Base-by-base conservation (phyloP, 2,888 invertebrate genomes). In the Harpagoxenus sublaevis region DNA sequence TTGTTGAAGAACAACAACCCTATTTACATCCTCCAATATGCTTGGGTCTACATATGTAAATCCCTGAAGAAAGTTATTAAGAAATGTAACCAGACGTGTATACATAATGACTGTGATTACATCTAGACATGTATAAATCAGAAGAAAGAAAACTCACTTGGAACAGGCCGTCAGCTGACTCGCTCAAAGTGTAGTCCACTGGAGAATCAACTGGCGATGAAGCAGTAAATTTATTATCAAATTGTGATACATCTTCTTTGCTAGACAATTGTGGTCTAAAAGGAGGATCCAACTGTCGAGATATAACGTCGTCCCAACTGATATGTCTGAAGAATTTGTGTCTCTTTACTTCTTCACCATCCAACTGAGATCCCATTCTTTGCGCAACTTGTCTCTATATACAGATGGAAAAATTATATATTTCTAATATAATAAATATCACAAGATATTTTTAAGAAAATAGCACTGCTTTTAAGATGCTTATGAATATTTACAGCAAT, bases 21-120 rank as follows among this genome's bases (percentile, higher is more conserved):
- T 23, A 23, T 23, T 23, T 12, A 78, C 28, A 93, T 98, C 98
- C 95, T 98, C 98, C 95, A 99, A 96, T 89, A 99, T 98, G 23
- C 99, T 99, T 70, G 99, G 99, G 31, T 99, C 99, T 89, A 99
- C 98, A 95, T 99, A 99, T 18, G 99, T 99, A 95, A 99, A 99
- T 91, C 99, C 99, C 99, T 99, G 95, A 23, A 95, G 95, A 94
- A 85, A 83, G 35, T 78, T 42, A 68, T 53, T 42, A 31, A 39
- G 23, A 60, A 45, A 35, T 10, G 23, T 2, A 60, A 39, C 6
- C 10, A 31, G 1, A 66, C 8, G 10, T 74, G 9, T 6, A 28
- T 15, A 28, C 18, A 8, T 63, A 42, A 18, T 63, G 4, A 15
- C n/a, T 57, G 4, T 57, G 4, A 71, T 35, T 71, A 57, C 0